These are phyloP conservation scores for Nansenia antarctica DNA, from an alignment of 2,113 vertebrate species.

Conservation along the genomic window DNA sequence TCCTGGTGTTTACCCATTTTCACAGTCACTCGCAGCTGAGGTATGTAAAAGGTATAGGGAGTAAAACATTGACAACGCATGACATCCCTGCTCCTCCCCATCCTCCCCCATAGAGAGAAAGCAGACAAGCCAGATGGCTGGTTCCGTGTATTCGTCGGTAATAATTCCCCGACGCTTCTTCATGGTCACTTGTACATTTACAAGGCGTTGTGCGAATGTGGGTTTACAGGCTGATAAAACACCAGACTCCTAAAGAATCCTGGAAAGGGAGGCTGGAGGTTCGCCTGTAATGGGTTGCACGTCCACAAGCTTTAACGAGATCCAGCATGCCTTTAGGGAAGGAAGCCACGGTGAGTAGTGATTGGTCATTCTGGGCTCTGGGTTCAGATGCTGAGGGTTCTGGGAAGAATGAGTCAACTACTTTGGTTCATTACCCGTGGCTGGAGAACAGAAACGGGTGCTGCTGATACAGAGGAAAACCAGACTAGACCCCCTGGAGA, in stretches of 20 bases:
- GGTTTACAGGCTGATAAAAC: background rate
- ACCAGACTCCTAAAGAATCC: no score
- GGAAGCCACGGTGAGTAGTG: conserved; percentile 23
- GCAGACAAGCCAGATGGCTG: conserved; percentile 33
- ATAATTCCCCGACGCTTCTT: conserved; percentile 1
- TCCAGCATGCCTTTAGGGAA: conserved; percentile 2
- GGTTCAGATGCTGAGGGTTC: no score
- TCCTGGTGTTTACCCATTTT: background rate
- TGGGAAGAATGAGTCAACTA: conserved; percentile 56
- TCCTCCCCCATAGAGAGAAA: background rate
- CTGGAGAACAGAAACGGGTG: no score
- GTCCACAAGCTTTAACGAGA: background rate
- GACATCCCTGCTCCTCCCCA: background rate
- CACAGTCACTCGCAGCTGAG: background rate
- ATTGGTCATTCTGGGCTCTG: conserved; percentile 34
- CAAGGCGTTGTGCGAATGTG: conserved; percentile 4
- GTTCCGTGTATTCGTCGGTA: background rate
- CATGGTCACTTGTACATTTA: conserved; percentile 17
- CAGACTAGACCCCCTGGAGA: background rate
- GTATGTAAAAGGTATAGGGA: background rate
- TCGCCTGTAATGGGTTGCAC: background rate
- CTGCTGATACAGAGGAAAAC: no score
- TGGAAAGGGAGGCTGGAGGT: no score
- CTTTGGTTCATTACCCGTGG: no score
- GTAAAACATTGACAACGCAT: background rate